These are phyloP conservation scores for Palythoa heliodiscus DNA, from an alignment of 92 coral and sea anemone species.

Conservation along the genomic window DNA sequence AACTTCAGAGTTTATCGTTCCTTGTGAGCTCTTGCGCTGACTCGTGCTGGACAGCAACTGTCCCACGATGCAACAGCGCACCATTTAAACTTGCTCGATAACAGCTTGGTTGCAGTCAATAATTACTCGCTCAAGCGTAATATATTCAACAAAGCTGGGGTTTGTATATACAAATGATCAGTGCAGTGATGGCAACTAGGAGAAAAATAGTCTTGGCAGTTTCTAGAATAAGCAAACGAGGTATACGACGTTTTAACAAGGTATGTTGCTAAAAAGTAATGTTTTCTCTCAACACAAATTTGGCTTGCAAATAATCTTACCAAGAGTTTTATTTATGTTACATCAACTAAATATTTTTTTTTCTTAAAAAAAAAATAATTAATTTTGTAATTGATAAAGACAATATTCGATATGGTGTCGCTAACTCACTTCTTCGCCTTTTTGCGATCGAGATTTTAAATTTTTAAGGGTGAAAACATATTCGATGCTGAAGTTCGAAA, in stretches of 20 bases:
- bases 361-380: no score
- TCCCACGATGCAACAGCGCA: constrained; percentile 30
- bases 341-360: no score
- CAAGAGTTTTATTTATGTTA: no score
- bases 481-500: no score
- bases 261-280: neutral
- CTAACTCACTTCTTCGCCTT: no score
- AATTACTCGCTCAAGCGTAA: neutral
- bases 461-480: no score
- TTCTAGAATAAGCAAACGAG: constrained; percentile 18
- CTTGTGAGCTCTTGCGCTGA: constrained; percentile 34
- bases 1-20: constrained; percentile 43
- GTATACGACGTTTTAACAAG: constrained; percentile 30
- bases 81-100: constrained; percentile 2
- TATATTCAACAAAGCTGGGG: no score
- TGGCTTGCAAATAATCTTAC: neutral
- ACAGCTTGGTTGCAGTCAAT: constrained; percentile 22
- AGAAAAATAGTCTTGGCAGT: constrained; percentile 2
- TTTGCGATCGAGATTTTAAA: no score
- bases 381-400: no score
- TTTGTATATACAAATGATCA: no score
- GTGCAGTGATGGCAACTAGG: neutral
- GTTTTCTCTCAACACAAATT: neutral
- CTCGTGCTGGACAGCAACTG: constrained; percentile 27
- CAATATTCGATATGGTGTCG: no score